Conservation (phyloP, 2,888 invertebrate species). For the Tachina fera region DNA sequence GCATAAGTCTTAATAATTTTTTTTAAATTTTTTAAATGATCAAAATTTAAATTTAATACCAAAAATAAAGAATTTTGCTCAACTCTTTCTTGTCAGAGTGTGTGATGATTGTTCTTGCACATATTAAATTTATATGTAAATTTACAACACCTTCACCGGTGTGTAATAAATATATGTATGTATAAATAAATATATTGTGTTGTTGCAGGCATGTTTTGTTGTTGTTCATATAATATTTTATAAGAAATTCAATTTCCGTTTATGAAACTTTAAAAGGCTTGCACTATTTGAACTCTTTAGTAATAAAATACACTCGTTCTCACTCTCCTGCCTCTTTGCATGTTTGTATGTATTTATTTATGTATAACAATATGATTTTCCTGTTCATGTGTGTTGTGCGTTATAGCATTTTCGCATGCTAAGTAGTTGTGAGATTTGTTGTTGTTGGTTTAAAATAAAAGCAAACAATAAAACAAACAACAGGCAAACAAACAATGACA, state of each 20-base stretch:
- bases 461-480: conserved; percentile 28
- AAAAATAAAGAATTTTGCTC: not conserved
- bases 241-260: conserved; percentile 63
- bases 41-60: too few relatives aligned
- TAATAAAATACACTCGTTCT: conserved; percentile 21
- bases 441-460: conserved; percentile 33
- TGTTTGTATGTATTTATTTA: too few relatives aligned
- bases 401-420: conserved; percentile 6
- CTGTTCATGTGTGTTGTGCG: conserved; percentile 8
- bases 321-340: not conserved
- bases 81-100: not conserved
- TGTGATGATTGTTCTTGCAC: not conserved
- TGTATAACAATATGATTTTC: not conserved
- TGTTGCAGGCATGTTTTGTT: not conserved
- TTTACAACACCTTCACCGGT: not conserved
- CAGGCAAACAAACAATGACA: conserved; percentile 27
- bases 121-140: conserved; percentile 7
- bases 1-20: too few relatives aligned
- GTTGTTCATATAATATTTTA: conserved; percentile 16
- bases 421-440: conserved; percentile 18
- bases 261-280: conserved; percentile 47
- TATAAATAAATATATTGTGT: not conserved
- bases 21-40: too few relatives aligned
- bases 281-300: conserved; percentile 9
- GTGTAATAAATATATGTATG: not conserved